Conservation (phyloP, 2,113 vertebrate genomes). For the Rissa tridactyla region DNA sequence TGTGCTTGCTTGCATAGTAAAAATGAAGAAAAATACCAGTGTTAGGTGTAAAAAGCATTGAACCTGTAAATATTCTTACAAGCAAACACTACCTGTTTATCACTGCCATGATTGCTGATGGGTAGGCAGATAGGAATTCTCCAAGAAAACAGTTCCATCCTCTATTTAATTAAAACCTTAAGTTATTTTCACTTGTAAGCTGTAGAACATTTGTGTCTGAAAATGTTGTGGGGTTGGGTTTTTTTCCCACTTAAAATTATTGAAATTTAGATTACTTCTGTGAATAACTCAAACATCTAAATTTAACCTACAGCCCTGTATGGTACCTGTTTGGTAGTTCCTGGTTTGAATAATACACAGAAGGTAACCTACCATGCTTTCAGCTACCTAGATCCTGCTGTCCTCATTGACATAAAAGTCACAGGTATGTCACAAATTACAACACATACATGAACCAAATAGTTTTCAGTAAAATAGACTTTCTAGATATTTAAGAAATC, state of each 20-base stretch:
- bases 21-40: background rate
- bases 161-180: background rate
- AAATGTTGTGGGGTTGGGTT: background rate
- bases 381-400: background rate
- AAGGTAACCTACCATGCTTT: background rate
- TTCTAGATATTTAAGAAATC: background rate
- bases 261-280: background rate
- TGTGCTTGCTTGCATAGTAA: background rate
- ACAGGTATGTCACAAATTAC: background rate
- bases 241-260: background rate
- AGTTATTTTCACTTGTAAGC: background rate
- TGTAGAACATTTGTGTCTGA: background rate
- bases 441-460: background rate
- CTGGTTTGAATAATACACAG: background rate
- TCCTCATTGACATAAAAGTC: background rate
- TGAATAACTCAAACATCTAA: background rate
- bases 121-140: background rate
- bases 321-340: background rate
- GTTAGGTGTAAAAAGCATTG: background rate
- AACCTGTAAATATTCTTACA: background rate
- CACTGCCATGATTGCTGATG: background rate
- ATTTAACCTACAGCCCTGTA: background rate
- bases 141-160: background rate
- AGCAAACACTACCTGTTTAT: background rate
- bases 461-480: background rate